Evolutionary conservation across 2,113 vertebrate species (phyloP).

Genomic region (Formicarius rufipectus): DNA sequence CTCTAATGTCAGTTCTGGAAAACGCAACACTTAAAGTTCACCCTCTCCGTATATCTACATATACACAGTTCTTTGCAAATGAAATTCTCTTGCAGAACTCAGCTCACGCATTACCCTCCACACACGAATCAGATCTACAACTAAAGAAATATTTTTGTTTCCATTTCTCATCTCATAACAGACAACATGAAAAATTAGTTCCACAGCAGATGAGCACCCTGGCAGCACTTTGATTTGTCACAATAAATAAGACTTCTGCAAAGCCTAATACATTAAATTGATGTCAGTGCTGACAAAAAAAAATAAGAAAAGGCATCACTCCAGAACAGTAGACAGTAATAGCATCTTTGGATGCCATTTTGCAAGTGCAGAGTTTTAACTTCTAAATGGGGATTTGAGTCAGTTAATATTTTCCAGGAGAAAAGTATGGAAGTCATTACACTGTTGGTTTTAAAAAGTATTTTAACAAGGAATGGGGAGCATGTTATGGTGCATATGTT

Average conservation of each 20-base stretch:
- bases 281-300: background rate
- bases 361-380: background rate
- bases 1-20: background rate
- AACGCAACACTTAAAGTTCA: background rate
- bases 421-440: background rate
- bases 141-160: background rate
- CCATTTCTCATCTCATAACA: background rate
- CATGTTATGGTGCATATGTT: background rate
- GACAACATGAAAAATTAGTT: background rate
- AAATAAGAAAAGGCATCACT: background rate
- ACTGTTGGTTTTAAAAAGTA: background rate
- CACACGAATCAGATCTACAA: background rate
- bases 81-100: background rate
- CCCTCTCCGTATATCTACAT: background rate
- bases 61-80: background rate
- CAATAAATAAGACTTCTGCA: background rate
- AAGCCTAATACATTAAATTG: background rate
- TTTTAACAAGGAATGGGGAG: background rate
- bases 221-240: slow-evolving; percentile 6
- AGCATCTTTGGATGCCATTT: background rate
- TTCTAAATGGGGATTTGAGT: background rate
- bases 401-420: background rate
- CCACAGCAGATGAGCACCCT: background rate
- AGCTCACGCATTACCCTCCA: background rate
- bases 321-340: background rate